Evolutionary conservation across 2,113 vertebrate genomes (phyloP).

Genomic region (Petrocephalus zakoni): DNA sequence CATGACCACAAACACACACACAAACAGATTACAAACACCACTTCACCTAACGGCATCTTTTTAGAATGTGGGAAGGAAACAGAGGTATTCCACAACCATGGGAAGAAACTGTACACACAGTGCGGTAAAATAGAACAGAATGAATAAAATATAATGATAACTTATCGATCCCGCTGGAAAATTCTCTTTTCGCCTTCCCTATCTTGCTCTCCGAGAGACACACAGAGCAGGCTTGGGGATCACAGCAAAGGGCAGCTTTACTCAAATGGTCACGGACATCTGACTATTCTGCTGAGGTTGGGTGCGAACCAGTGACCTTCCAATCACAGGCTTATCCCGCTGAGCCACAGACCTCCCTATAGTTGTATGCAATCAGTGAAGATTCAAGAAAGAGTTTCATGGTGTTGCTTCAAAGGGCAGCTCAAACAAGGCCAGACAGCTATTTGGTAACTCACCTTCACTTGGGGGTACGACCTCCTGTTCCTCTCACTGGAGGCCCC

Average conservation of each 20-base stretch:
- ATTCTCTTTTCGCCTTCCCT: not conserved
- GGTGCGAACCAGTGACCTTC: not conserved
- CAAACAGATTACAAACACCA: not conserved
- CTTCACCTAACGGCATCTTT: too few relatives aligned
- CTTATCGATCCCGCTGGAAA: not conserved
- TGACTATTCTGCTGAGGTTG: not conserved
- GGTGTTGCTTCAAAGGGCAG: not conserved
- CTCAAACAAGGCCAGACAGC: not conserved
- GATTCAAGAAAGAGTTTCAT: not conserved
- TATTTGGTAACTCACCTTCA: slow-evolving; percentile 71
- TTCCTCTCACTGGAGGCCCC: slow-evolving; percentile 97
- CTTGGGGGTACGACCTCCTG: slow-evolving; percentile 88
- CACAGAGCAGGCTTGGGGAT: not conserved
- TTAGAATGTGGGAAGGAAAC: too few relatives aligned
- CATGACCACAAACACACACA: not conserved
- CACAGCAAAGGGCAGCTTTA: too few relatives aligned
- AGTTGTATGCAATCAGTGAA: not conserved
- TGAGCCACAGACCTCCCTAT: not conserved
- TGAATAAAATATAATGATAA: not conserved
- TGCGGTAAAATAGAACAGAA: not conserved
- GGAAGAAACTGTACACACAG: not conserved
- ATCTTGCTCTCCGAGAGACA: not conserved
- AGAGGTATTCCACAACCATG: not conserved
- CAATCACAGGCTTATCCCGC: not conserved
- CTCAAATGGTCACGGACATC: not conserved